Conservation (phyloP, 2,888 invertebrate genomes). For the Tromatobia lineatoria region DNA sequence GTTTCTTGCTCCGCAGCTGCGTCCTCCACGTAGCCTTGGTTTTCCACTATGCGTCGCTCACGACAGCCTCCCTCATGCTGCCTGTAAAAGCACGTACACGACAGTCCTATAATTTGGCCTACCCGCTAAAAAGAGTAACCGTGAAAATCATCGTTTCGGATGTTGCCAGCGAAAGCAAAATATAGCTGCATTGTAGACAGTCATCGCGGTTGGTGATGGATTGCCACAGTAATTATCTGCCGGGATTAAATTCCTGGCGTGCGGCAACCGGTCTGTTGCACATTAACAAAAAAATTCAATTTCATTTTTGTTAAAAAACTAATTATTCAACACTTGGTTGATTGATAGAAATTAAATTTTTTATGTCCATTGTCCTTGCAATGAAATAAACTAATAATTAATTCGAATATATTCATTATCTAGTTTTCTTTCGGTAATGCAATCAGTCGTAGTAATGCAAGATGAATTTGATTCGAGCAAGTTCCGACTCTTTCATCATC, state of each 20-base stretch:
- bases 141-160: constrained; percentile 57
- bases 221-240: constrained; percentile 2
- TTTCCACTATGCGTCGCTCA: constrained; percentile 37
- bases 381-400: too few species aligned
- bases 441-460: too few species aligned
- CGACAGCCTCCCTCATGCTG: neutral
- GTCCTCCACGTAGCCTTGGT: constrained; percentile 25
- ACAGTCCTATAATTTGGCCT: constrained; percentile 61
- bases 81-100: constrained; percentile 32
- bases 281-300: neutral
- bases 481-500: too few species aligned
- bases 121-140: constrained; percentile 48
- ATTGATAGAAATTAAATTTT: too few species aligned
- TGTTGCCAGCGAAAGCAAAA: neutral
- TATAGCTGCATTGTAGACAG: neutral
- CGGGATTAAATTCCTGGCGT: neutral
- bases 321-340: too few species aligned
- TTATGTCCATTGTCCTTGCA: too few species aligned
- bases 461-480: too few species aligned
- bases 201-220: constrained; percentile 14
- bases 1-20: constrained; percentile 58
- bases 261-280: neutral
- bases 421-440: too few species aligned
- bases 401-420: too few species aligned
- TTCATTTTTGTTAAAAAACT: neutral